phyloP scores from a whole-genome alignment of 2,113 vertebrate genomes.

The Heterotis niloticus region DNA sequence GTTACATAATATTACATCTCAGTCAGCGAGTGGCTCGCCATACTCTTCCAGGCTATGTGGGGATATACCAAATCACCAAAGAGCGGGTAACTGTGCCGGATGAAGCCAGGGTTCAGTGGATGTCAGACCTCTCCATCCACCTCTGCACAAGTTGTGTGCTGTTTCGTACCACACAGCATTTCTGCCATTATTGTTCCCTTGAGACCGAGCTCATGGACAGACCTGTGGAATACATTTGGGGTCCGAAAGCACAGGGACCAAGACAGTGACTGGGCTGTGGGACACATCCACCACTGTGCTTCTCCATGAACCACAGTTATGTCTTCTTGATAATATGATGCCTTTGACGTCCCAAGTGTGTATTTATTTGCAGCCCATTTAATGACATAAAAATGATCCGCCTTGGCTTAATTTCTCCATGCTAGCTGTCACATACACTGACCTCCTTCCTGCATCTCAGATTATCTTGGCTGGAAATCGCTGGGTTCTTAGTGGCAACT shows the following conservation, averaged over 20 bases:
- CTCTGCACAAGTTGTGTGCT: neutral
- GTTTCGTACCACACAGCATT: neutral
- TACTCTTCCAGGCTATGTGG: neutral
- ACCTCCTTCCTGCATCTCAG: no score
- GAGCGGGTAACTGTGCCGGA: neutral
- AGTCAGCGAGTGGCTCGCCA: neutral
- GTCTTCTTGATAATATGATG: neutral
- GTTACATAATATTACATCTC: no score
- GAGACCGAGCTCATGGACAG: neutral
- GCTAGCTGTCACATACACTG: no score
- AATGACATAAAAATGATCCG: no score
- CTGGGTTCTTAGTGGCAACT: neutral
- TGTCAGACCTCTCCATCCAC: neutral
- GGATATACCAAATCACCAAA: neutral
- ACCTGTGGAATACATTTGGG: neutral
- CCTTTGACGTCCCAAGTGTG: neutral
- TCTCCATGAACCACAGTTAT: no score
- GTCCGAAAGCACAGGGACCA: neutral
- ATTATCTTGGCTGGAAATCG: no score
- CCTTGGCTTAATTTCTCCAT: no score
- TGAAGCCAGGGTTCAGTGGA: neutral
- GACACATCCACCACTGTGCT: neutral
- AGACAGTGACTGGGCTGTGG: neutral
- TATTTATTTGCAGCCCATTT: no score
- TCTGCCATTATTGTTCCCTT: neutral